phyloP scores from a whole-genome alignment of 92 coral and sea anemone species.

The Virgularia gustaviana region DNA sequence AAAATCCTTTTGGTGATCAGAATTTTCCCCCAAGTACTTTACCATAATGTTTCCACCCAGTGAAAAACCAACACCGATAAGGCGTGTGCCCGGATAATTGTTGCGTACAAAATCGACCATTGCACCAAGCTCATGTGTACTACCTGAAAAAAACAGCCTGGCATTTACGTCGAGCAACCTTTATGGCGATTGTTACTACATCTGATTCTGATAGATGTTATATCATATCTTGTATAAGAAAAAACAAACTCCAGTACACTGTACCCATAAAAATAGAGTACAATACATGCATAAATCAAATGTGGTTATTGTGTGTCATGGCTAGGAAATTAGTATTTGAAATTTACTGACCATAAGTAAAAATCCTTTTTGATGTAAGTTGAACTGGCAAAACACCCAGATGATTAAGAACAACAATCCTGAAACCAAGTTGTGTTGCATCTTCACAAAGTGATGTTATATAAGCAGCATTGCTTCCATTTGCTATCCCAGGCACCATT shows the following conservation, averaged over 20 bases:
- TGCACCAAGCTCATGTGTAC: slow-evolving; percentile 74
- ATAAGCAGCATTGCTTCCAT: slow-evolving; percentile 85
- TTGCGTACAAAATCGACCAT: slow-evolving; percentile 62
- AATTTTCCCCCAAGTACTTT: slow-evolving; percentile 84
- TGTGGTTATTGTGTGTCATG: no score
- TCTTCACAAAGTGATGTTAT: slow-evolving; percentile 77
- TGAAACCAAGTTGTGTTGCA: slow-evolving; percentile 65
- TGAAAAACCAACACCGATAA: slow-evolving; percentile 90
- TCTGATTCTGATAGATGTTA: no score
- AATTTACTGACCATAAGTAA: slow-evolving; percentile 82
- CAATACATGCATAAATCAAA: no score
- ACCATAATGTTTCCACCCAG: slow-evolving; percentile 94
- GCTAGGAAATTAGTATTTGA: no score
- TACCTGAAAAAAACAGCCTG: slow-evolving; percentile 50
- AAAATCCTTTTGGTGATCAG: slow-evolving; percentile 68
- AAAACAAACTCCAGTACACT: not conserved
- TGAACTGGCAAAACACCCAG: slow-evolving; percentile 73
- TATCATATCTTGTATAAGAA: not conserved
- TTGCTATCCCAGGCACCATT: slow-evolving; percentile 94
- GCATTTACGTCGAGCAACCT: no score
- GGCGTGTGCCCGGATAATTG: slow-evolving; percentile 57
- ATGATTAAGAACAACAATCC: slow-evolving; percentile 85
- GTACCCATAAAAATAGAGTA: not conserved
- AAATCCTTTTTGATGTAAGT: slow-evolving; percentile 85
- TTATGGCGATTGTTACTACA: no score